phyloP scores from a whole-genome alignment of 2,888 invertebrate genomes.

The Lysandra coridon region DNA sequence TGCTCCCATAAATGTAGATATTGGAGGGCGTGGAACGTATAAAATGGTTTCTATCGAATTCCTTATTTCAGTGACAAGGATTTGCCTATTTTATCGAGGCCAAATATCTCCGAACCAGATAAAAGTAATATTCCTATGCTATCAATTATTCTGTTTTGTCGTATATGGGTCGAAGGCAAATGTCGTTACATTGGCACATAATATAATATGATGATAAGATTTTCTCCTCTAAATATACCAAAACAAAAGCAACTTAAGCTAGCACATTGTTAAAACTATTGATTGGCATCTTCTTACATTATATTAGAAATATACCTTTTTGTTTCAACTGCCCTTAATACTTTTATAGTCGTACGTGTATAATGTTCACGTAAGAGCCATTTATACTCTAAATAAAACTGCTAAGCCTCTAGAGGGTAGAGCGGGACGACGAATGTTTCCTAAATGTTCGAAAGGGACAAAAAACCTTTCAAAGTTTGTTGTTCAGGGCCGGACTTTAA shows the following conservation, averaged over 20 bases:
- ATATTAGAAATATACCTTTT: background rate
- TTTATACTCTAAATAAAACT: conserved; percentile 20
- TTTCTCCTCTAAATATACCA: background rate
- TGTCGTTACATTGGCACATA: background rate
- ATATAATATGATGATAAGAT: background rate
- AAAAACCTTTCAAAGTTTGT: conserved; percentile 32
- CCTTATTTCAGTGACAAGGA: conserved; percentile 21
- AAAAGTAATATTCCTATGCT: conserved; percentile 10
- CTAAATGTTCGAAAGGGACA: conserved; percentile 24
- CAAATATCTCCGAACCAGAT: background rate
- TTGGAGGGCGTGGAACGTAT: conserved; percentile 30
- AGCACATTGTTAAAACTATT: background rate
- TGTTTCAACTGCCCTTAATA: background rate
- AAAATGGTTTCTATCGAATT: conserved; percentile 32
- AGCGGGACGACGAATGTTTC: conserved; percentile 25
- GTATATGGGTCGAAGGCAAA: background rate
- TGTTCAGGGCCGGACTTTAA: conserved; percentile 39
- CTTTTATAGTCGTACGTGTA: background rate
- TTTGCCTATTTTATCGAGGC: conserved; percentile 21
- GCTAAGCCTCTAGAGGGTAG: conserved; percentile 23
- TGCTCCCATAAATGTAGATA: conserved; percentile 33
- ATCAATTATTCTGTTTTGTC: background rate
- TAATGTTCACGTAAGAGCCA: background rate
- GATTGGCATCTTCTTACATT: background rate
- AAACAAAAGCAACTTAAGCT: background rate